A percentile compares a stretch with the other conserved stretches of the same genome.
Conservation (phyloP, 2,113 vertebrate species). For the Dasyprocta punctata region DNA sequence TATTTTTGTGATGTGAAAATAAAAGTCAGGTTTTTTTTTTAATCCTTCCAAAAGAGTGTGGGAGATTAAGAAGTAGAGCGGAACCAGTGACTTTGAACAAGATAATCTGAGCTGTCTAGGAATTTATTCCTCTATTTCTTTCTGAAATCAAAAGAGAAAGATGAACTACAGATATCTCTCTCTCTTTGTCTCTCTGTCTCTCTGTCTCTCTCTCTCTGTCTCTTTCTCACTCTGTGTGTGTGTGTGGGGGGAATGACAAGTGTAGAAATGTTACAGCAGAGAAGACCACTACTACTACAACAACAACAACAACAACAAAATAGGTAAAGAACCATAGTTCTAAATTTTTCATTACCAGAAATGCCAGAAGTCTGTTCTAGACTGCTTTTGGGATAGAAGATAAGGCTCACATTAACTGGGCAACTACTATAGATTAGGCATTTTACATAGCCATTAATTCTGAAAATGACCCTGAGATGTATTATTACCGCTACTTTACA, state of each 20-base stretch:
- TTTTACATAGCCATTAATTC: neutral
- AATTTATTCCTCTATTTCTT: neutral
- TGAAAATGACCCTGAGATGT: neutral
- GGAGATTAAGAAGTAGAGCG: neutral
- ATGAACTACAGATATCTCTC: neutral
- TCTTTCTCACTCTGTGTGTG: neutral
- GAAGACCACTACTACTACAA: neutral
- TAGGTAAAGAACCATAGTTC: neutral
- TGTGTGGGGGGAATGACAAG: neutral
- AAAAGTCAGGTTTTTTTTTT: neutral
- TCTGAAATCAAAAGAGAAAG: neutral
- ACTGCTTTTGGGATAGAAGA: neutral
- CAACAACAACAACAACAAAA: neutral
- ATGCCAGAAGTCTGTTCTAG: neutral
- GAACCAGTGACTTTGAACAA: neutral
- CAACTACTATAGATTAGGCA: neutral
- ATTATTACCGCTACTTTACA: neutral
- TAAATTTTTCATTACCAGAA: neutral
- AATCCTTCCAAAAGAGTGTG: neutral
- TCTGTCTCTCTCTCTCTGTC: neutral
- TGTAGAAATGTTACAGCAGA: neutral
- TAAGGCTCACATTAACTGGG: neutral
- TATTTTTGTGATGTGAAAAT: constrained; percentile 24
- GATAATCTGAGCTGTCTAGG: neutral
- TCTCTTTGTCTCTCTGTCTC: neutral